Evolutionary conservation across 2,113 vertebrate genomes (phyloP), one percentile per base, ranked within the genome.

Genomic region (Rhinopomastus cyanomelas): DNA sequence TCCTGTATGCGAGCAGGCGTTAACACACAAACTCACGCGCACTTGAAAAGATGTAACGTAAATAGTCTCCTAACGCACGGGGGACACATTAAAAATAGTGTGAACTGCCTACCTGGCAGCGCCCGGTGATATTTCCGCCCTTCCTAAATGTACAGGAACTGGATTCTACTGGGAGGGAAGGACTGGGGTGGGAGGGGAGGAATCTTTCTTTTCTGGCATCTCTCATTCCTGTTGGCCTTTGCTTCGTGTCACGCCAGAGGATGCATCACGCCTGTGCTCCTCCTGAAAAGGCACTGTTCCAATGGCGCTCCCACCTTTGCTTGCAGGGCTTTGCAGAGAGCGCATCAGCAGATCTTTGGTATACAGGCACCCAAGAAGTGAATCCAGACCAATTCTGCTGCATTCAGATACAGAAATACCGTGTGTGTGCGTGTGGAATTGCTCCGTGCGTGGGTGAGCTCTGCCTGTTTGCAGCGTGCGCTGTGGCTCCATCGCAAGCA

Each of bases 171-270:
- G 73, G 68, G 69, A 65, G 74, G 56, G 65, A 59, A 71, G 37
- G 81, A n/a, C 82, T 77, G 79, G 29, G 62, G 27, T 0, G 2
- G 88, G 86, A 68, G 21, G 49, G 71, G 60, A 81, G 53, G 52
- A 64, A 65, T 69, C 15, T 29, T 65, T 72, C 81, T 73, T 76
- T 82, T 72, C 52, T 65, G 77, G 39, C 66, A 29, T 59, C 51
- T 34, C 30, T 88, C 36, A 66, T 81, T 78, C 55, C 22, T 1
- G 65, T 77, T 87, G 91, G 91, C 85, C 91, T 95, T 83, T 87
- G 79, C 84, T 61, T n/a, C 27, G 6, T 77, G 65, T 75, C 55
- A 44, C 18, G 22, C 73, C 87, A 46, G 85, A 62, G 60, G 56
- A 42, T 27, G 39, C 39, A 26, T 49, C 51, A 76, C 32, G 55